Evolutionary conservation across 2,888 invertebrate genomes (phyloP), one percentile per base, ranked within the genome.

Genomic region (Agrotis ipsilon): DNA sequence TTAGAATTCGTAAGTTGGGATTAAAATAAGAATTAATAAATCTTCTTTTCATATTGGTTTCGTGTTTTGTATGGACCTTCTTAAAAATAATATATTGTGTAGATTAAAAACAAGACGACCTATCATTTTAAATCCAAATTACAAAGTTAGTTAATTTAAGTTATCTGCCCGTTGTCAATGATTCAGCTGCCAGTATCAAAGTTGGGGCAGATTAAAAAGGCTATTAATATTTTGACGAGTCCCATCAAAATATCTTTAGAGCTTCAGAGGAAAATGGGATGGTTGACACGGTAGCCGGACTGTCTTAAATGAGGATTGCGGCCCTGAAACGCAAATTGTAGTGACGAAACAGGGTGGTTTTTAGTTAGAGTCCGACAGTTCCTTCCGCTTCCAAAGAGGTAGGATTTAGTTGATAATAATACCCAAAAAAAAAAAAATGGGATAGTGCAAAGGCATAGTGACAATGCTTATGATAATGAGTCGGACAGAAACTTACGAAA

Each of bases 391-490:
- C 27, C 27, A 3, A 6, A 27, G 6, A 27, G 27, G 3, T 27
- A 27, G 27, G 27, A 27, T 27, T 27, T 6, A 27, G 3, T 27
- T 27, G 27, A 1, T 27, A 6, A 27, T 27, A n/a, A n/a, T n/a
- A n/a, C n/a, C n/a, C n/a, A n/a, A n/a, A n/a, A n/a, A n/a, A n/a
- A 24, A 24, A 24, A 24, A 32, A 61, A 64, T 54, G 27, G 9
- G 24, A 61, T 70, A 72, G 57, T 58, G 68, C 67, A 71, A 19
- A 45, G 27, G 49, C 59, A 39, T 32, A 69, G 46, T 74, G 68
- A 72, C 68, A 74, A 75, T 62, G 61, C 64, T 69, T 80, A 76
- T 84, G 83, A 71, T 81, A 84, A 86, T 83, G 75, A 80, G 75
- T 81, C 48, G 60, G 51, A 54, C 52, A 72, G 71, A 78, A 39